Conservation (phyloP, 2,888 invertebrate species). For the Icerya purchasi region DNA sequence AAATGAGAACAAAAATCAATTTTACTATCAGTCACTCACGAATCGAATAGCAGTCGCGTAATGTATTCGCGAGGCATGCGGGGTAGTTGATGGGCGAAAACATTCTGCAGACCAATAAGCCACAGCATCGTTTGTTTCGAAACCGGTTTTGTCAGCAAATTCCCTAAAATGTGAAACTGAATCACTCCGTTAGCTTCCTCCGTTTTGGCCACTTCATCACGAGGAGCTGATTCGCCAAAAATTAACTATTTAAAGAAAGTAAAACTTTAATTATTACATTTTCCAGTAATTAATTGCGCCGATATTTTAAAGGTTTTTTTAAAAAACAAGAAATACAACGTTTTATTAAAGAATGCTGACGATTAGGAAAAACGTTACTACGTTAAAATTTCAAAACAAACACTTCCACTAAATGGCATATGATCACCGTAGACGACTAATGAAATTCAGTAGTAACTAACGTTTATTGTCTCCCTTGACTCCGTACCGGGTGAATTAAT, state of each 20-base stretch:
- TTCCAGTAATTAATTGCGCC: not conserved
- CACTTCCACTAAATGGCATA: no score
- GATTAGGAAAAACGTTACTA: no score
- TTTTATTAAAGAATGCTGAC: no score
- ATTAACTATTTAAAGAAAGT: conserved; percentile 31
- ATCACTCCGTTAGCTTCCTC: conserved; percentile 78
- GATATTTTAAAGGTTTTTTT: not conserved
- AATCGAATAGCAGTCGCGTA: conserved; percentile 81
- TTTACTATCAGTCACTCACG: no score
- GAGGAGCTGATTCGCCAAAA: conserved; percentile 61
- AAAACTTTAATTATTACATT: not conserved
- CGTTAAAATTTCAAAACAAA: no score
- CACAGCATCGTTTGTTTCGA: conserved; percentile 73
- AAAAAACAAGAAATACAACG: not conserved
- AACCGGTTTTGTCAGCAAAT: conserved; percentile 67
- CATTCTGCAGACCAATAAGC: conserved; percentile 79
- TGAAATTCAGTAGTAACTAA: no score
- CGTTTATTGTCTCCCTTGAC: no score
- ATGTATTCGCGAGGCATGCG: conserved; percentile 97
- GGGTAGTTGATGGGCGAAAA: conserved; percentile 86
- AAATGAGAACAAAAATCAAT: no score
- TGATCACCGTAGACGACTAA: no score
- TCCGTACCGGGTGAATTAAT: no score
- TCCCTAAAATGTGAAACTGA: conserved; percentile 82
- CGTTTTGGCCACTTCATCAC: conserved; percentile 75